Conservation (phyloP, 2,113 vertebrate species). For the Aptenodytes patagonicus region DNA sequence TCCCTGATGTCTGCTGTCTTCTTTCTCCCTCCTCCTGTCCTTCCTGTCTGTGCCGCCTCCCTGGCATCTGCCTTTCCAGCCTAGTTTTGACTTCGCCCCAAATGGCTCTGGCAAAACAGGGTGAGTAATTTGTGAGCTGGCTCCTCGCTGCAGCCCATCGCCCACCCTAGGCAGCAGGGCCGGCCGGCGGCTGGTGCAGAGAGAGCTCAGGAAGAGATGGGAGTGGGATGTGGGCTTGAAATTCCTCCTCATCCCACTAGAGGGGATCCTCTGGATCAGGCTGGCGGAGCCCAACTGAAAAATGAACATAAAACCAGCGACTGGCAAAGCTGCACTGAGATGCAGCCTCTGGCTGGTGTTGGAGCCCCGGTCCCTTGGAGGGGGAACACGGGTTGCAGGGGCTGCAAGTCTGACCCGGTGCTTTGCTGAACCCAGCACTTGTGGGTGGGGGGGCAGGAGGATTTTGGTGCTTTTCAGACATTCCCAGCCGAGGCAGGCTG, state of each 20-base stretch:
- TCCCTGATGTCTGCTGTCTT: fast-evolving
- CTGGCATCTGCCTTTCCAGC: not conserved
- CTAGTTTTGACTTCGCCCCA: not conserved
- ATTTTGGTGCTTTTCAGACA: not conserved
- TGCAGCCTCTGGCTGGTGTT: not conserved
- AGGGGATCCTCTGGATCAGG: conserved; percentile 42
- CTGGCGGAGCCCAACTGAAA: not conserved
- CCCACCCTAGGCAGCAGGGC: not conserved
- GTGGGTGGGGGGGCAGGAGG: not conserved
- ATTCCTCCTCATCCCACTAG: conserved; percentile 62
- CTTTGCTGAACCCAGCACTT: not conserved
- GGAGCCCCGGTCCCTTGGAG: not conserved
- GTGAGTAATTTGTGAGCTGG: fast-evolving
- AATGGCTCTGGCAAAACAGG: fast-evolving
- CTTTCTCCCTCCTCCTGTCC: not conserved
- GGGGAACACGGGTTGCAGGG: not conserved
- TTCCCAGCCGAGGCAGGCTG: fast-evolving
- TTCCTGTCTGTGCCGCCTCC: fast-evolving
- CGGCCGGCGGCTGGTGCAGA: not conserved
- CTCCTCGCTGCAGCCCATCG: not conserved
- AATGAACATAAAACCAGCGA: fast-evolving
- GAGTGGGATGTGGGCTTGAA: conserved; percentile 26
- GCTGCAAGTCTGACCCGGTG: fast-evolving
- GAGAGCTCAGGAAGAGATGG: not conserved
- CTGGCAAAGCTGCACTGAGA: not conserved